Evolutionary conservation across 2,888 invertebrate genomes (phyloP).

Genomic region (Pseudococcus longispinus): DNA sequence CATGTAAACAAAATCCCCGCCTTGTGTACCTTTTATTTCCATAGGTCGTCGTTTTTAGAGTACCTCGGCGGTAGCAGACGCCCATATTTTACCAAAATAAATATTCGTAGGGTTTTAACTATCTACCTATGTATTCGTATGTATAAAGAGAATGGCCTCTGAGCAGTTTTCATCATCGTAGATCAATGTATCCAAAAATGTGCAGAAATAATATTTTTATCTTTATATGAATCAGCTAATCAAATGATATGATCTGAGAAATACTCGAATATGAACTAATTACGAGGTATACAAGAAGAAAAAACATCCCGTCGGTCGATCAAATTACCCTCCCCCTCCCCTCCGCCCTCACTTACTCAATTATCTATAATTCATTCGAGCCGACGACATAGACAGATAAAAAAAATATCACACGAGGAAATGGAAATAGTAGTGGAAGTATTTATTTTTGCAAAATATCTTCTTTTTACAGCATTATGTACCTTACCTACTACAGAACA

Average conservation of each 20-base stretch:
- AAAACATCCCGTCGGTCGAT: neutral
- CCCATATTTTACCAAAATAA: neutral
- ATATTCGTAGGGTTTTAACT: neutral
- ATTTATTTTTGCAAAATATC: conserved; percentile 16
- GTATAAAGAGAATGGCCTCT: no score
- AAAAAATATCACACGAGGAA: neutral
- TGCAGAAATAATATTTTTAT: no score
- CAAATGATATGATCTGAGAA: neutral
- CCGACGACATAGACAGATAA: conserved; percentile 14
- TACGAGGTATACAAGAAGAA: neutral
- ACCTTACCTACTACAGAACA: neutral
- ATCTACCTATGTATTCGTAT: neutral
- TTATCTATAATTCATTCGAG: neutral
- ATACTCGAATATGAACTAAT: neutral
- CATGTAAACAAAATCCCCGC: neutral
- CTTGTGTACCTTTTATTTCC: neutral
- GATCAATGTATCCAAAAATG: no score
- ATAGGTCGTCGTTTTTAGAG: neutral
- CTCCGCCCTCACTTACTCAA: no score
- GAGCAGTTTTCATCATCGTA: no score
- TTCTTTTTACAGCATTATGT: conserved; percentile 21
- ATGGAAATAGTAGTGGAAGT: neutral
- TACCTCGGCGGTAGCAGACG: neutral
- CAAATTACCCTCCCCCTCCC: no score
- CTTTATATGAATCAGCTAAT: no score